Percentiles rank a stretch among this genome's conserved stretches.
Evolutionary conservation across 2,888 invertebrate species (phyloP).

Genomic region (Orgyia antiqua): DNA sequence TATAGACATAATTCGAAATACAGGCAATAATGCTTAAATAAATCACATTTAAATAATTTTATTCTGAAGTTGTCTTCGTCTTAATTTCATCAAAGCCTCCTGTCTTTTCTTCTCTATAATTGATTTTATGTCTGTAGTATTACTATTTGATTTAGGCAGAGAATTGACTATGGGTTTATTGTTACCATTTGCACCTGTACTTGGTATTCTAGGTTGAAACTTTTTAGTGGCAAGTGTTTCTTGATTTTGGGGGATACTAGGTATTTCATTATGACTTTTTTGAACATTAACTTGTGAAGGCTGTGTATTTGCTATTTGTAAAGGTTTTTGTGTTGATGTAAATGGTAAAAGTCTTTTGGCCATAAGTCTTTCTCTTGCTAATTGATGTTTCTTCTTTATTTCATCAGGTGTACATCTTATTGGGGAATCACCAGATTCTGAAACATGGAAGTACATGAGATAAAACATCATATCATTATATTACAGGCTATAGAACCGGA

Average conservation of each 20-base stretch:
- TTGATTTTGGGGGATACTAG: constrained; percentile 17
- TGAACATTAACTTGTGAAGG: constrained; percentile 11
- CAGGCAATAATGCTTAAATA: too few relatives aligned
- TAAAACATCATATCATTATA: too few relatives aligned
- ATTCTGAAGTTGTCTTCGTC: constrained; percentile 48
- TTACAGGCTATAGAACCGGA: background rate
- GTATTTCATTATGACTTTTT: constrained; percentile 12
- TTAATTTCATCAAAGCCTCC: constrained; percentile 65
- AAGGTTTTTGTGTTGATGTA: constrained; percentile 40
- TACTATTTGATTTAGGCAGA: constrained; percentile 19
- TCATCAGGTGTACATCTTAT: constrained; percentile 77
- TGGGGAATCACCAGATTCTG: constrained; percentile 51
- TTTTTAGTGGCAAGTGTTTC: constrained; percentile 19
- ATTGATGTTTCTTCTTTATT: constrained; percentile 79
- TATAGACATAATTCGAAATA: too few relatives aligned
- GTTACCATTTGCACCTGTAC: constrained; percentile 15
- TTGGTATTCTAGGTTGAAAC: constrained; percentile 48
- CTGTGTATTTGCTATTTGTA: constrained; percentile 13
- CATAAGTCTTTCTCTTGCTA: constrained; percentile 78
- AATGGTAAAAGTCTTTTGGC: constrained; percentile 69
- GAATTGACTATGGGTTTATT: constrained; percentile 14
- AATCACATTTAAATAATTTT: constrained; percentile 15
- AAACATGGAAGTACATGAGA: constrained; percentile 3
- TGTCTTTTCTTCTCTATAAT: constrained; percentile 69
- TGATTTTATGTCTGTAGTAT: constrained; percentile 39